A percentile compares a stretch with the other conserved stretches of the same genome.
Conservation (phyloP, 2,888 invertebrate genomes). For the Julus scanicus region DNA sequence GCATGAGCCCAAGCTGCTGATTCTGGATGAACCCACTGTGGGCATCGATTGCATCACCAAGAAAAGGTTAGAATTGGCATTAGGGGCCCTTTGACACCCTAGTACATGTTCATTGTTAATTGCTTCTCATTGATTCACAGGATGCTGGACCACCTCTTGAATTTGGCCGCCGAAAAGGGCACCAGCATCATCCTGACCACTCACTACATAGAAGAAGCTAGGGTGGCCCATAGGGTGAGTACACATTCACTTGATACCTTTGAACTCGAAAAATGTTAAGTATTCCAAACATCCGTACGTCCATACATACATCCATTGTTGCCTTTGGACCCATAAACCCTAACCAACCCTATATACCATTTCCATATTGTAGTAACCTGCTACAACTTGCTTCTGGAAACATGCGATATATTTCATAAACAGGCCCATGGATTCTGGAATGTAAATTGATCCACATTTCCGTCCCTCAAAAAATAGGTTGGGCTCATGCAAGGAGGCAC, state of each 20-base stretch:
- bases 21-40: neutral
- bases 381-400: too few species aligned
- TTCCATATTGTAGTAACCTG: too few species aligned
- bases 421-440: too few species aligned
- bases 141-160: neutral
- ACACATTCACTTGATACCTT: neutral
- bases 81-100: neutral
- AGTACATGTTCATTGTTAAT: neutral
- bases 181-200: neutral
- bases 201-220: neutral
- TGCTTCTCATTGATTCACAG: neutral
- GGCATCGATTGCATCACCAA: slow-evolving; percentile 17
- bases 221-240: neutral
- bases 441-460: neutral
- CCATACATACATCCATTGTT: too few species aligned
- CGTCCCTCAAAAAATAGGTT: neutral
- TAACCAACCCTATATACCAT: too few species aligned
- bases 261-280: too few species aligned
- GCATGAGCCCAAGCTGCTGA: neutral
- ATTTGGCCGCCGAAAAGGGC: neutral
- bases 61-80: neutral
- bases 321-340: too few species aligned
- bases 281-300: too few species aligned
- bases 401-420: too few species aligned
- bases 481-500: neutral